Conservation (phyloP, 2,888 invertebrate genomes). For the Nemurella pictetii region DNA sequence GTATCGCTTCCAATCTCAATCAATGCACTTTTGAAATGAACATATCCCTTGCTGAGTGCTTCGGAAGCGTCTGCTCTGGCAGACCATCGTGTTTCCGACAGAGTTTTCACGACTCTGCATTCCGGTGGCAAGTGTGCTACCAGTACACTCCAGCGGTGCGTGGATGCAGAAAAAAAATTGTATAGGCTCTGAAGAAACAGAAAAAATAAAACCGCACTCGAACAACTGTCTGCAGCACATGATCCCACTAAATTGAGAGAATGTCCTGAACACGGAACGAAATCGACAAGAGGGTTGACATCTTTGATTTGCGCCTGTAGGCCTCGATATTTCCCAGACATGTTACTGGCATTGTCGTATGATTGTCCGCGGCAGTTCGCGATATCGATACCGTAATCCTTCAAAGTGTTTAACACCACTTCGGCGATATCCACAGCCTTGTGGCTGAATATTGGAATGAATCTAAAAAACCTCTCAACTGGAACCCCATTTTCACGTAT, state of each 20-base stretch:
- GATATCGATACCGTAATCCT: background rate
- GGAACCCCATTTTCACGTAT: background rate
- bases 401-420: background rate
- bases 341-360: no score
- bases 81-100: no score
- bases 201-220: background rate
- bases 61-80: no score
- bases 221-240: background rate
- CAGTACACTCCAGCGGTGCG: background rate
- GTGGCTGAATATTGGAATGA: background rate
- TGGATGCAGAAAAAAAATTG: background rate
- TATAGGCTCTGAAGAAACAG: background rate
- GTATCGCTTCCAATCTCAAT: no score
- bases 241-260: background rate
- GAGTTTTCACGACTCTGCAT: no score
- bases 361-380: no score
- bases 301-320: background rate
- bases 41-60: no score
- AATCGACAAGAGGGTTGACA: background rate
- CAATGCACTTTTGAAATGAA: no score
- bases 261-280: slow-evolving; percentile 9
- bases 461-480: background rate
- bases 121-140: background rate
- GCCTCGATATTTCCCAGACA: background rate
- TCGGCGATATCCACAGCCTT: background rate